Conservation (phyloP, 1,140 invertebrate genomes). For the Dysdera silvatica region DNA sequence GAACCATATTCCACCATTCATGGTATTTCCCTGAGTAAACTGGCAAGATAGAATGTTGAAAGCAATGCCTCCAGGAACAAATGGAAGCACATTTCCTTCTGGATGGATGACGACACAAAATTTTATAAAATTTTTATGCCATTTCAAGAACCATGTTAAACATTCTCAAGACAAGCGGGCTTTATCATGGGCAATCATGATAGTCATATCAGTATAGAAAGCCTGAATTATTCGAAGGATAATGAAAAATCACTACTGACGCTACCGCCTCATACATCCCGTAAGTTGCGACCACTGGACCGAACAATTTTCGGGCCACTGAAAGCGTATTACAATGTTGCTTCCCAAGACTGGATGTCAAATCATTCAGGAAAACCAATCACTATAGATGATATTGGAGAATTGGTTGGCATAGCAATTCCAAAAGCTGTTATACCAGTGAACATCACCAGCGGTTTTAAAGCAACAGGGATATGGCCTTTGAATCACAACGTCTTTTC, state of each 20-base stretch:
- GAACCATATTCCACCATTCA: neutral
- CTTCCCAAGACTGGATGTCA: neutral
- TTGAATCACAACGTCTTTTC: slow-evolving; percentile 32
- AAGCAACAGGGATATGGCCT: slow-evolving; percentile 33
- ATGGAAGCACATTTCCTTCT: neutral
- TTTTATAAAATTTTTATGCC: neutral
- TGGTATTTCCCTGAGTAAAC: neutral
- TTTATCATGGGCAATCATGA: neutral
- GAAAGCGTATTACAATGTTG: neutral
- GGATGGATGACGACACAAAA: neutral
- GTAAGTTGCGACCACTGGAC: neutral
- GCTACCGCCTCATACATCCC: neutral
- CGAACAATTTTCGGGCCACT: neutral
- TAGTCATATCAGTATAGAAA: neutral
- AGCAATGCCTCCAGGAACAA: neutral
- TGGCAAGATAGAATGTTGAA: neutral
- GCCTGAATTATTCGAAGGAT: neutral
- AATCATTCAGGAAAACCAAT: neutral
- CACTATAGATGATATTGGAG: neutral
- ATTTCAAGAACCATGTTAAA: neutral
- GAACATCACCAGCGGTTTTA: slow-evolving; percentile 48
- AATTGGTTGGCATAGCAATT: slow-evolving; percentile 34
- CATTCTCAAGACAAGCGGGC: neutral
- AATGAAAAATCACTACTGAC: neutral
- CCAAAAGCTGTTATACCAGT: slow-evolving; percentile 39